Evolutionary conservation across 2,797 vertebrate species (phyloP).

Genomic region (Acrossocheilus fasciatus): DNA sequence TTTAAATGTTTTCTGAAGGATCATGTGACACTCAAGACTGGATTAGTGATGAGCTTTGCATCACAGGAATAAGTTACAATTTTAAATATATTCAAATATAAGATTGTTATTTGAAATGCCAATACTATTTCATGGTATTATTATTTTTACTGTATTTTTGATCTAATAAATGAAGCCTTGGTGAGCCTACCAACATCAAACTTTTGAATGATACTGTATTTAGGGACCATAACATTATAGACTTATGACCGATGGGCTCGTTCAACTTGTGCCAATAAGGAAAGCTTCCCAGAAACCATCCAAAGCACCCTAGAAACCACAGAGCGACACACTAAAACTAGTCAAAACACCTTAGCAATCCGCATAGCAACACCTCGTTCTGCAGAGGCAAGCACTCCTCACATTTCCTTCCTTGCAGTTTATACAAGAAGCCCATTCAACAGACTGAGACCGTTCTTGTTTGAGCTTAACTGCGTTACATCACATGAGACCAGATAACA

Average conservation of each 20-base stretch:
- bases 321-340: not conserved
- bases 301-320: not conserved
- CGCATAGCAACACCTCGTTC: not conserved
- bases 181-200: not conserved
- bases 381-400: not conserved
- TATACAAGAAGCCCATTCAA: slow-evolving; percentile 24
- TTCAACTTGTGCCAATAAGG: not conserved
- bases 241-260: not conserved
- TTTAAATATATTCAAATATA: not conserved
- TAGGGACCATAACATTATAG: not conserved
- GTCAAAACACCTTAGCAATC: not conserved
- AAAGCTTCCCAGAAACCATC: not conserved
- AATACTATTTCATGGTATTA: not conserved
- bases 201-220: not conserved
- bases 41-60: not conserved
- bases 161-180: not conserved
- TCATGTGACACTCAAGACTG: not conserved
- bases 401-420: slow-evolving; percentile 6
- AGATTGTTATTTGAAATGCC: not conserved
- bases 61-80: not conserved
- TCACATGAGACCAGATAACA: slow-evolving; percentile 24
- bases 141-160: not conserved
- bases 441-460: slow-evolving; percentile 42
- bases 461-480: slow-evolving; percentile 3
- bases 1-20: not conserved